Evolutionary conservation across 2,113 vertebrate genomes (phyloP).

Genomic region (Hemiscyllium ocellatum): DNA sequence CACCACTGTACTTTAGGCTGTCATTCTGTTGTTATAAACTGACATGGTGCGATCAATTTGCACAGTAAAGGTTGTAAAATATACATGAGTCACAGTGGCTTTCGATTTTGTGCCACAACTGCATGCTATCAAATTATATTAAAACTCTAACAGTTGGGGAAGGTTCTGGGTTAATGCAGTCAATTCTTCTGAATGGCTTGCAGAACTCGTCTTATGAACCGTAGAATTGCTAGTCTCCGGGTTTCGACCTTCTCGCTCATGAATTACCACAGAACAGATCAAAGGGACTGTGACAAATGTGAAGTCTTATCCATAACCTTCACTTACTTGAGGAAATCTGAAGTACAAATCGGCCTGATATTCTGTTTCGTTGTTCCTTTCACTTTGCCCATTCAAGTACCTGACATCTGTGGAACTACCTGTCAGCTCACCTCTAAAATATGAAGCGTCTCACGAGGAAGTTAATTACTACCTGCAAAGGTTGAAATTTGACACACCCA

Average conservation of each 20-base stretch:
- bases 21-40: background rate
- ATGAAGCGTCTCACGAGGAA: constrained; percentile 19
- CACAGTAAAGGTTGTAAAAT: background rate
- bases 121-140: background rate
- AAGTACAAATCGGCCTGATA: background rate
- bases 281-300: background rate
- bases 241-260: background rate
- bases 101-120: background rate
- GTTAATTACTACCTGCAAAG: constrained; percentile 40
- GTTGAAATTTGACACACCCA: constrained; percentile 40
- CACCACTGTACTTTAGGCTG: background rate
- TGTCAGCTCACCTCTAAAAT: constrained; percentile 37
- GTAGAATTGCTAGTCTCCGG: background rate
- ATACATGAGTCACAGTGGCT: background rate
- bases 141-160: background rate
- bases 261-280: background rate
- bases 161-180: background rate
- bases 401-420: constrained; percentile 36
- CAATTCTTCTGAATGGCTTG: background rate
- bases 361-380: background rate
- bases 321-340: constrained; percentile 37
- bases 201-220: background rate
- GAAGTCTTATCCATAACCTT: background rate
- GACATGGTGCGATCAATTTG: background rate
- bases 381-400: constrained; percentile 32